phyloP scores from a whole-genome alignment of 2,113 vertebrate species.

The Trochalopteron elliotii region DNA sequence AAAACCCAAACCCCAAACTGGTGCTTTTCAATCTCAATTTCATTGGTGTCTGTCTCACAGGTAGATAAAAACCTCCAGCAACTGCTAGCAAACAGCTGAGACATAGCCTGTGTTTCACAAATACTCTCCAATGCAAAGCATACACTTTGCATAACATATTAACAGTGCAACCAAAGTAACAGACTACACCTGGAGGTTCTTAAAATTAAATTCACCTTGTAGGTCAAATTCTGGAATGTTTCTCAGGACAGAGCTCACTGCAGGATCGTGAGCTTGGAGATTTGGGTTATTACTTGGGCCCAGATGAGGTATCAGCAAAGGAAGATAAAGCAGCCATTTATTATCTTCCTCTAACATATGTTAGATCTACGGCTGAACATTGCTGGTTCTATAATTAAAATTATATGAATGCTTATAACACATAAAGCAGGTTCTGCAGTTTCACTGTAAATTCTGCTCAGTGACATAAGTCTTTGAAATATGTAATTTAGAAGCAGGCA shows the following conservation, averaged over 20 bases:
- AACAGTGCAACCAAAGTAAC: neutral
- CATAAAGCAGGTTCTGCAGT: neutral
- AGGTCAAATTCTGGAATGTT: neutral
- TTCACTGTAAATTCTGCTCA: neutral
- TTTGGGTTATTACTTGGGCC: neutral
- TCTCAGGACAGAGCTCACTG: neutral
- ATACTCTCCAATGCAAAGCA: neutral
- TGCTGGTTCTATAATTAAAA: neutral
- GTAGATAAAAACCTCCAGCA: neutral
- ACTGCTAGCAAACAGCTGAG: neutral
- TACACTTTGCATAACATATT: neutral
- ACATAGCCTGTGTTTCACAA: neutral
- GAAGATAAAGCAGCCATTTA: neutral
- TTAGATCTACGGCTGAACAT: neutral
- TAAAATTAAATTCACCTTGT: neutral
- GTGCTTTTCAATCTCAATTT: neutral
- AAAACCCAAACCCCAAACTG: neutral
- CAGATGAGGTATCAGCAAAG: neutral
- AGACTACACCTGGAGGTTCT: neutral
- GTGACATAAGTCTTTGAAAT: neutral
- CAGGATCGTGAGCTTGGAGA: neutral
- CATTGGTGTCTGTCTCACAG: neutral
- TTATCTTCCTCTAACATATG: neutral
- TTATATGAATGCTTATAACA: fast-evolving
- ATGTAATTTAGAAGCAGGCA: neutral